phyloP scores from a whole-genome alignment of 2,797 vertebrate species.

The Channallabes apus region DNA sequence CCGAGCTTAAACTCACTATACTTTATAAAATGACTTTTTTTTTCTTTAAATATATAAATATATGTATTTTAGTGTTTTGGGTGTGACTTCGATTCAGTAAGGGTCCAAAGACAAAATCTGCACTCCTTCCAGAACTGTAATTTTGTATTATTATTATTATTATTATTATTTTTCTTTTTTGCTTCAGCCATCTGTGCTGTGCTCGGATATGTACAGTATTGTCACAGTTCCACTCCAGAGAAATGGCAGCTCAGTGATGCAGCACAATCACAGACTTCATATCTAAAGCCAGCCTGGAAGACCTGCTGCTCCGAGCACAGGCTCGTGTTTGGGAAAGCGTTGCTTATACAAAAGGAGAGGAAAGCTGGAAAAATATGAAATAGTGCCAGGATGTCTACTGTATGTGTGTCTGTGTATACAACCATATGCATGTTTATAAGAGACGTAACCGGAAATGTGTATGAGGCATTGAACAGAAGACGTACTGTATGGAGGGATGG shows the following conservation, averaged over 20 bases:
- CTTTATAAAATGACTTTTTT: neutral
- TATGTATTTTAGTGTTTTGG: neutral
- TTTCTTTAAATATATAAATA: neutral
- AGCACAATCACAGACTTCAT: conserved; percentile 36
- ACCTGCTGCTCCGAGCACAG: conserved; percentile 15
- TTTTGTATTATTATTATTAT: neutral
- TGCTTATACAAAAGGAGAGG: conserved; percentile 30
- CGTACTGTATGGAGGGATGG: conserved; percentile 20
- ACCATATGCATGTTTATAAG: conserved; percentile 20
- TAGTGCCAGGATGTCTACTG: conserved; percentile 35
- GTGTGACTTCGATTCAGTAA: neutral
- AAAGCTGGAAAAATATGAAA: conserved; percentile 40
- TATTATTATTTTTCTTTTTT: neutral
- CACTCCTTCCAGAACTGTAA: neutral
- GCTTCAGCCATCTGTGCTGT: neutral
- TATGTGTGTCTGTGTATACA: conserved; percentile 11
- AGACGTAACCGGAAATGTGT: neutral
- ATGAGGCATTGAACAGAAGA: conserved; percentile 25
- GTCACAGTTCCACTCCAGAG: conserved; percentile 31
- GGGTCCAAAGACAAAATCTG: neutral
- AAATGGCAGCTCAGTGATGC: conserved; percentile 38
- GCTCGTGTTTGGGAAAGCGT: conserved; percentile 15
- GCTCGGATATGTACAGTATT: neutral
- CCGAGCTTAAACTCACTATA: neutral
- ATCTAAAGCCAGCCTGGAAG: conserved; percentile 11